These are phyloP conservation scores for Malurus cyaneus DNA, from an alignment of 2,113 vertebrate species.

Conservation along the genomic window DNA sequence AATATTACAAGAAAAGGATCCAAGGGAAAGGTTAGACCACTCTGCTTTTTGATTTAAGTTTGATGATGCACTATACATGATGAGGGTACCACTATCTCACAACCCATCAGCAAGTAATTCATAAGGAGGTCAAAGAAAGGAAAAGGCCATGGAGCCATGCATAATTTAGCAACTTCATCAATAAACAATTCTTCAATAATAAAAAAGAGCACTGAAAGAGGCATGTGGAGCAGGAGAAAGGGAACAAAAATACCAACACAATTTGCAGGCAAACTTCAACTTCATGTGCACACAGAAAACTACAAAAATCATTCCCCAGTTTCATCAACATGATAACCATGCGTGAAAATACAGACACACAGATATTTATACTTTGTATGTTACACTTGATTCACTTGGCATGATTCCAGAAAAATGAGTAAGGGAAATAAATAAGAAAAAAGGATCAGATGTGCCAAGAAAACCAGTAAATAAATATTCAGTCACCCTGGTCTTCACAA, in stretches of 20 bases:
- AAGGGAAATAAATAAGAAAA: neutral
- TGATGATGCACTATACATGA: conserved; percentile 32
- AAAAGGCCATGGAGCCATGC: conserved; percentile 37
- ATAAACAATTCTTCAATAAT: conserved; percentile 50
- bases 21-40: neutral
- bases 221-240: neutral
- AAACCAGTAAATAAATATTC: neutral
- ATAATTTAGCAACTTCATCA: conserved; percentile 51
- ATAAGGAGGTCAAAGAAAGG: conserved; percentile 36
- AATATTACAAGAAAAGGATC: neutral
- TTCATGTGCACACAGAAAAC: neutral
- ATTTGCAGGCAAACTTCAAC: neutral
- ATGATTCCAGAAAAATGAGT: neutral
- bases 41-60: conserved; percentile 22
- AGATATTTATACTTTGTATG: neutral
- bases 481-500: neutral
- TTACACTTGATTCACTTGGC: neutral
- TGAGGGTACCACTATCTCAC: conserved; percentile 16
- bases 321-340: neutral
- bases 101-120: conserved; percentile 27
- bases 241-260: neutral
- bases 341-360: neutral
- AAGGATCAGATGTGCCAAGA: neutral
- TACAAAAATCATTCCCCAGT: neutral
- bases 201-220: conserved; percentile 21